Evolutionary conservation across 2,888 invertebrate species (phyloP), one percentile per base, ranked within the genome.

Genomic region (Spisula subtruncata): DNA sequence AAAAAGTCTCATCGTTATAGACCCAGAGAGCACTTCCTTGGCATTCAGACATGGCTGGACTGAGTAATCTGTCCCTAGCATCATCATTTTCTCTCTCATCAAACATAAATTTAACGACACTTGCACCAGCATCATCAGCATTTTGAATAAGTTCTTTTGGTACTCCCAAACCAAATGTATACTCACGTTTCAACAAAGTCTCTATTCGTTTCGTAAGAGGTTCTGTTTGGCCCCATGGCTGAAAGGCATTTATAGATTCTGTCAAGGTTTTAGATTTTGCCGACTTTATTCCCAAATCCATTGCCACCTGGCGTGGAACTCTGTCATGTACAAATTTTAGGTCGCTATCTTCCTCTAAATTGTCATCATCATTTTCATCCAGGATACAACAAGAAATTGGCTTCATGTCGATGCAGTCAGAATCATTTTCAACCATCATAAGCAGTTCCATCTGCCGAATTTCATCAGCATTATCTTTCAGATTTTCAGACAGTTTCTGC

Each of bases 1-100:
- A 93, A 87, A 96, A 96, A 10, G 89, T 86, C 14, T 95, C 95
- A 89, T 96, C 92, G 85, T 96, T 96, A 90, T 94, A 96, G 25
- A 95, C 95, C 95, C 96, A 96, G 0, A 96, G 87, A 6, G 96
- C 95, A 25, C 96, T 95, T 16, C 96, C 96, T 89, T 96, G 96
- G 82, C 95, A 96, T 46, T 94, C 93, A 32, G 87, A 86, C 94
- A 96, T 94, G 2, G 94, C 94, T 56, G 95, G 93, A 84, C 95
- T 94, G 20, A 96, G 90, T 2, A 96, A 93, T 51, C 93, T 91
- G 16, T 66, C 25, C 32, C 35, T 87, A 51, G 93, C 90, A 71
- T 95, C 94, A 8, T 84, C 46, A 82, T 96, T 95, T 81, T 93
- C 88, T 75, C 96, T 91, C 87, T 95, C 95, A 89, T 96, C 96